Percentiles rank a stretch among this genome's conserved stretches.
phyloP scores from a whole-genome alignment of 2,888 invertebrate genomes.

The Caenorhabditis sp. region DNA sequence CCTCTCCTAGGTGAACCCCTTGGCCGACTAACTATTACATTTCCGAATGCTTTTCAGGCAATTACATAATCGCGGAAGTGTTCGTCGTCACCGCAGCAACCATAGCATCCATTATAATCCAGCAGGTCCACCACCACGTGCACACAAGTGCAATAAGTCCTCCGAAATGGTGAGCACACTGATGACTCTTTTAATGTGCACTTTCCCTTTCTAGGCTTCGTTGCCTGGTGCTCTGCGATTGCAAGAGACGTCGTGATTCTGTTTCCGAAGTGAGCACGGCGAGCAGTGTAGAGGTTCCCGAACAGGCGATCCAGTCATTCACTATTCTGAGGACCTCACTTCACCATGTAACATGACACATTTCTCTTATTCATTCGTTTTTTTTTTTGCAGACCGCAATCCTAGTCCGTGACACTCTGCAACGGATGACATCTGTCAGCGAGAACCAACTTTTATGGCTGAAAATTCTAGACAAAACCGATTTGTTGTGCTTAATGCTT shows the following conservation, averaged over 20 bases:
- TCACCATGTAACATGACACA: constrained; percentile 42
- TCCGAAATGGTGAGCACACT: constrained; percentile 59
- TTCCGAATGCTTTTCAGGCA: constrained; percentile 52
- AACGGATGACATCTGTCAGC: constrained; percentile 33
- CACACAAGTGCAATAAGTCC: constrained; percentile 51
- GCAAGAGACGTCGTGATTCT: constrained; percentile 25
- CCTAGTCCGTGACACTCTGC: constrained; percentile 49
- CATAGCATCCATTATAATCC: constrained; percentile 60
- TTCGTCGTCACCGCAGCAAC: constrained; percentile 68
- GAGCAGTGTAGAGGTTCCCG: constrained; percentile 44
- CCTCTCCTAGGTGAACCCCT: constrained; percentile 68
- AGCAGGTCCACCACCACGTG: constrained; percentile 62
- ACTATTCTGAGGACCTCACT: constrained; percentile 41
- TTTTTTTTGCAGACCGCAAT: constrained; percentile 49
- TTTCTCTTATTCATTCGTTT: constrained; percentile 31
- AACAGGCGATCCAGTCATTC: constrained; percentile 31
- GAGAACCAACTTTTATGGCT: constrained; percentile 59
- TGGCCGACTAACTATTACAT: too few species aligned
- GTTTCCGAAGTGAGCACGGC: constrained; percentile 34
- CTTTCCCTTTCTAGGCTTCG: constrained; percentile 33
- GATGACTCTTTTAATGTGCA: not conserved
- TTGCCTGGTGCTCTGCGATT: constrained; percentile 51
- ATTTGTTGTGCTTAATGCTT: constrained; percentile 53
- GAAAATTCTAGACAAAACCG: constrained; percentile 59
- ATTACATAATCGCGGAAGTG: constrained; percentile 69